phyloP scores from a whole-genome alignment of 2,888 invertebrate genomes.

The Nephrotoma flavescens region DNA sequence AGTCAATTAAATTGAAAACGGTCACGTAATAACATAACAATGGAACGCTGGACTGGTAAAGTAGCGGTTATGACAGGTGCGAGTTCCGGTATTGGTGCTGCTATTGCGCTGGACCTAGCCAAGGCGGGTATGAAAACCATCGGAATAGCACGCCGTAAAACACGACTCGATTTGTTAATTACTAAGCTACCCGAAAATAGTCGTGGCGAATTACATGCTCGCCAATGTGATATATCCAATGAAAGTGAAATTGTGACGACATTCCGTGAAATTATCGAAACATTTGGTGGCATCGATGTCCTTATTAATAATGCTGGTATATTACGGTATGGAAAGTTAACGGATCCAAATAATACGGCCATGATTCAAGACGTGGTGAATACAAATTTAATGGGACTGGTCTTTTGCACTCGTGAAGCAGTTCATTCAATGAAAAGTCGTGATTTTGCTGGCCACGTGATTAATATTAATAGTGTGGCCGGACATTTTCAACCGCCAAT shows the following conservation, averaged over 20 bases:
- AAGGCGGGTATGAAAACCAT: constrained; percentile 37
- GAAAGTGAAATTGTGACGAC: constrained; percentile 37
- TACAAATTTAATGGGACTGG: constrained; percentile 31
- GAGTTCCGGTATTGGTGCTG: constrained; percentile 25
- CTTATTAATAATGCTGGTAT: constrained; percentile 43
- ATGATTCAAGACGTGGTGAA: constrained; percentile 26
- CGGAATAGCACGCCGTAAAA: constrained; percentile 35
- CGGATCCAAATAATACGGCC: constrained; percentile 13
- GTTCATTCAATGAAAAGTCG: constrained; percentile 33
- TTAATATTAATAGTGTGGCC: constrained; percentile 32
- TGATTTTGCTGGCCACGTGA: constrained; percentile 30
- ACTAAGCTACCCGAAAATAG: background rate
- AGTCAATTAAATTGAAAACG: too few species aligned
- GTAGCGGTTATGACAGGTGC: too few species aligned
- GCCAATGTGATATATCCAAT: constrained; percentile 37
- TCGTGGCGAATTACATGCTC: constrained; percentile 22
- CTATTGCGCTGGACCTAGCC: constrained; percentile 30
- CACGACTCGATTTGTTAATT: constrained; percentile 24
- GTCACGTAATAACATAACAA: too few species aligned
- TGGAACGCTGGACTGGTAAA: too few species aligned
- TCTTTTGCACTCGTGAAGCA: constrained; percentile 33
- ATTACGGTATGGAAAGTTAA: constrained; percentile 11
- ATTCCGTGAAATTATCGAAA: constrained; percentile 35
- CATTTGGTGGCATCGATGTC: constrained; percentile 38
- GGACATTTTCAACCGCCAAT: constrained; percentile 31